Percentiles rank a stretch among this genome's conserved stretches.
Evolutionary conservation across 2,888 invertebrate species (phyloP).

Genomic region (Meteorus cinctellus): DNA sequence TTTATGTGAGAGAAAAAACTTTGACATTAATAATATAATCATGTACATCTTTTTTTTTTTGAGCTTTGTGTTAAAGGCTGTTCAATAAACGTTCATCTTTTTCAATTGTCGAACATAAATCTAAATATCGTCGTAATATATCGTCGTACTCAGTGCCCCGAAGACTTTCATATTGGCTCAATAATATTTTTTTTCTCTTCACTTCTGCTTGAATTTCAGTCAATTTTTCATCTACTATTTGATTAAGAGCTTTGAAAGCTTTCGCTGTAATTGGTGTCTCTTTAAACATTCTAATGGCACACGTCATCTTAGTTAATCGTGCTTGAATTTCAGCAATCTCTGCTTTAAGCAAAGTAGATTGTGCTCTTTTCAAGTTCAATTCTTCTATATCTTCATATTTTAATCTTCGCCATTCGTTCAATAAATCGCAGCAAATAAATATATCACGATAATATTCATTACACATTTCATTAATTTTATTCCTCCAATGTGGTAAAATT

Average conservation of each 20-base stretch:
- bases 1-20: not conserved
- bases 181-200: slow-evolving; percentile 65
- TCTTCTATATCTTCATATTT: slow-evolving; percentile 65
- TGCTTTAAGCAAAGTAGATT: slow-evolving; percentile 59
- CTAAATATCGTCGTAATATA: slow-evolving; percentile 70
- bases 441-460: slow-evolving; percentile 67
- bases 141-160: slow-evolving; percentile 72
- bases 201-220: slow-evolving; percentile 67
- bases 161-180: slow-evolving; percentile 71
- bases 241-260: slow-evolving; percentile 70
- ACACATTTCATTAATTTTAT: slow-evolving; percentile 68
- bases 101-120: slow-evolving; percentile 69
- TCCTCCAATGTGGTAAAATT: slow-evolving; percentile 64
- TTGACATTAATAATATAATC: not conserved
- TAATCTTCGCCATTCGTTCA: slow-evolving; percentile 68
- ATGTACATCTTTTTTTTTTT: not conserved
- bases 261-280: slow-evolving; percentile 71
- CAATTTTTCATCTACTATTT: slow-evolving; percentile 70
- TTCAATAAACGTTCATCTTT: slow-evolving; percentile 69
- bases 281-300: slow-evolving; percentile 71
- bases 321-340: slow-evolving; percentile 67
- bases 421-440: slow-evolving; percentile 59
- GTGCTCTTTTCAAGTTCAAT: slow-evolving; percentile 65
- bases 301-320: slow-evolving; percentile 67
- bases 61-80: slow-evolving; percentile 43